phyloP scores from a whole-genome alignment of 2,888 invertebrate species.

The Heteropelma amictum region DNA sequence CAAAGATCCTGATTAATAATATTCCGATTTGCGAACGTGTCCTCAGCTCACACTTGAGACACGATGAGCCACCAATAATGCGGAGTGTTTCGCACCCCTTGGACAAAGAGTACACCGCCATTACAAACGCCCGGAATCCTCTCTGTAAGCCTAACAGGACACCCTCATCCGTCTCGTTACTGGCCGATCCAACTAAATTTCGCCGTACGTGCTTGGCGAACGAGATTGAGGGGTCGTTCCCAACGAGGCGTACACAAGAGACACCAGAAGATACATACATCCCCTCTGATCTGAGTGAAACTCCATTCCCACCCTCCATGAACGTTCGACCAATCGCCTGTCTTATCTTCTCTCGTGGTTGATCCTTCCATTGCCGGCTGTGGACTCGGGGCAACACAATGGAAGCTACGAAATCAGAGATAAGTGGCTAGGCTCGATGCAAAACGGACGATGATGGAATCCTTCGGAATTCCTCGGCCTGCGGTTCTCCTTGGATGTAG shows the following conservation, averaged over 20 bases:
- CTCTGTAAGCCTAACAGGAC: constrained; percentile 2
- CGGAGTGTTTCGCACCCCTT: background rate
- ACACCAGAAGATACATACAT: background rate
- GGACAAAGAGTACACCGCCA: constrained; percentile 11
- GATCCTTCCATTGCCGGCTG: background rate
- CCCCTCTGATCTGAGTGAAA: constrained; percentile 21
- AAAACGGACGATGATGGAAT: constrained; percentile 31
- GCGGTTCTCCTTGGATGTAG: background rate
- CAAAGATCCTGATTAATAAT: no score
- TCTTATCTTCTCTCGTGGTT: background rate
- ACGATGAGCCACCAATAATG: background rate
- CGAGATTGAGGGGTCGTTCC: constrained; percentile 42
- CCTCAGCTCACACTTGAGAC: background rate
- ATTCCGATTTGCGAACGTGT: no score
- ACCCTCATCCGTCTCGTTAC: constrained; percentile 51
- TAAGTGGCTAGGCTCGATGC: constrained; percentile 61
- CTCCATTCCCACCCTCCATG: background rate
- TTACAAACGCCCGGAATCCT: background rate
- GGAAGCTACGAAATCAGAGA: constrained; percentile 67
- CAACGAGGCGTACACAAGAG: background rate
- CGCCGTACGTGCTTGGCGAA: constrained; percentile 61
- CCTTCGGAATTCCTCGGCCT: constrained; percentile 28
- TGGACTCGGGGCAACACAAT: constrained; percentile 58
- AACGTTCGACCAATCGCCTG: constrained; percentile 43
- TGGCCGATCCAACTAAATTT: constrained; percentile 63